These are phyloP conservation scores for Dryomyza anilis DNA, from an alignment of 2,888 invertebrate species.

Conservation along the genomic window DNA sequence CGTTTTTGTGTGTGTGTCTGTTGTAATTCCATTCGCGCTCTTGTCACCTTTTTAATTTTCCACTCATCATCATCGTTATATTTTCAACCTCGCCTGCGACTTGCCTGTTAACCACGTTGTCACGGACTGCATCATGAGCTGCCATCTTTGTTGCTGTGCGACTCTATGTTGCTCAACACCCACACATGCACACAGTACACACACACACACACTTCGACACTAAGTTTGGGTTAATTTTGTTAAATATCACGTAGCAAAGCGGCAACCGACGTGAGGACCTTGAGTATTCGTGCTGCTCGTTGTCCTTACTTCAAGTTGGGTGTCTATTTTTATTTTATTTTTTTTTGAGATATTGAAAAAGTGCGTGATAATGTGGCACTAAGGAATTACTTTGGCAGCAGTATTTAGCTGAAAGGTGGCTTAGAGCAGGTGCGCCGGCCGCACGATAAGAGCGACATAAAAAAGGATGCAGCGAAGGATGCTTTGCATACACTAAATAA, in stretches of 20 bases:
- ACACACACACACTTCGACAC: background rate
- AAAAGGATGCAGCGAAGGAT: too few species aligned
- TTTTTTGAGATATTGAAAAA: too few species aligned
- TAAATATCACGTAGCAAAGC: background rate
- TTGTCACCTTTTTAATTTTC: slow-evolving; percentile 9
- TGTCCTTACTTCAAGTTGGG: background rate
- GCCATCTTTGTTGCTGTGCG: background rate
- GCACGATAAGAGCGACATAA: too few species aligned
- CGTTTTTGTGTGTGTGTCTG: background rate
- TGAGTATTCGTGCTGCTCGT: background rate
- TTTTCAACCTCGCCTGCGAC: background rate
- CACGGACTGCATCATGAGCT: background rate
- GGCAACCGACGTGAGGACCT: background rate
- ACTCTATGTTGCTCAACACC: background rate
- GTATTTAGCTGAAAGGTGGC: too few species aligned
- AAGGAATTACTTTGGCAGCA: too few species aligned
- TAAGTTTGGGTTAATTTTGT: background rate
- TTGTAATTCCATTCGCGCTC: background rate
- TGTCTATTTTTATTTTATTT: too few species aligned
- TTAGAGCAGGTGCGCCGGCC: too few species aligned
- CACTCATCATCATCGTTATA: background rate
- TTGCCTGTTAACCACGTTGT: background rate
- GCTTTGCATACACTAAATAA: too few species aligned
- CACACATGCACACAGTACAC: background rate
- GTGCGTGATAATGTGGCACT: too few species aligned